Conservation (phyloP, 2,113 vertebrate species). For the Todiramphus saurophagus region DNA sequence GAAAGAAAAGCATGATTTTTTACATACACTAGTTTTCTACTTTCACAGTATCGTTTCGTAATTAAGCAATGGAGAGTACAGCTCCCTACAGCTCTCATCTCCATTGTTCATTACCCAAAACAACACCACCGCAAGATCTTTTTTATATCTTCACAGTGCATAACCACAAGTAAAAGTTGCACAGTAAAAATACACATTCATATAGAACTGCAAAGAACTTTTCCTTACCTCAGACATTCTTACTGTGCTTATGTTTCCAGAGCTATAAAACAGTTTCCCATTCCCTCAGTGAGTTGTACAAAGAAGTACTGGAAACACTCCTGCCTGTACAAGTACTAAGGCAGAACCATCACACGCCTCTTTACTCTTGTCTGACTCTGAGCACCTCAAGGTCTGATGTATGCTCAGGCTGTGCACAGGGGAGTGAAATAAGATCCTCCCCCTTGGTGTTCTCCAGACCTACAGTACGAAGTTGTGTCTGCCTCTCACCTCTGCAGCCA, state of each 20-base stretch:
- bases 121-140: slow-evolving; percentile 26
- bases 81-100: slow-evolving; percentile 19
- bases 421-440: slow-evolving; percentile 91
- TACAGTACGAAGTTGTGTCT: slow-evolving; percentile 72
- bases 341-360: slow-evolving; percentile 84
- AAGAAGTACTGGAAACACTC: slow-evolving; percentile 84
- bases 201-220: slow-evolving; percentile 57
- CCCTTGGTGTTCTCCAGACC: slow-evolving; percentile 76
- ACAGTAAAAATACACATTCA: slow-evolving; percentile 56
- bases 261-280: slow-evolving; percentile 83
- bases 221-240: slow-evolving; percentile 96
- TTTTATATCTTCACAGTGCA: slow-evolving; percentile 20
- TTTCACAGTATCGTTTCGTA: neutral
- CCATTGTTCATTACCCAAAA: slow-evolving; percentile 61
- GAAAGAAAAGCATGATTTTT: slow-evolving; percentile 9
- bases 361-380: slow-evolving; percentile 81
- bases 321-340: slow-evolving; percentile 84
- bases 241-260: slow-evolving; percentile 81
- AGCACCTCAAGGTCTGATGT: slow-evolving; percentile 88
- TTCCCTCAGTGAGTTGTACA: slow-evolving; percentile 84
- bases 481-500: slow-evolving; percentile 84
- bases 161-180: slow-evolving; percentile 56
- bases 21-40: neutral
- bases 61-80: neutral
- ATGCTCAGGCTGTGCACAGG: slow-evolving; percentile 83